Percentiles rank a stretch among this genome's conserved stretches.
Evolutionary conservation across 2,797 vertebrate genomes (phyloP).

Genomic region (Pelodytes ibericus): DNA sequence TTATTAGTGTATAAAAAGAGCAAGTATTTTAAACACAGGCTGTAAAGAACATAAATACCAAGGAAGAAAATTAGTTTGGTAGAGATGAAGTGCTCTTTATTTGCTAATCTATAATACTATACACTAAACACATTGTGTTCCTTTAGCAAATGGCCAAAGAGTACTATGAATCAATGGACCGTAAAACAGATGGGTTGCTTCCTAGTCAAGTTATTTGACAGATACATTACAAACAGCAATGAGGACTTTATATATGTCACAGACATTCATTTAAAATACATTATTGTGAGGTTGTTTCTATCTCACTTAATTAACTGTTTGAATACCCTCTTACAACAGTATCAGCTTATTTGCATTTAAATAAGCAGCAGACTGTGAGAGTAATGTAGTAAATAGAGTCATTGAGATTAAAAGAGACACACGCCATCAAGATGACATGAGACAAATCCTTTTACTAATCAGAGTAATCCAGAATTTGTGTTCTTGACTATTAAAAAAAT

Average conservation of each 20-base stretch:
- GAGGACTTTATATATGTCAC: background rate
- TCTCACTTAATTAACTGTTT: no score
- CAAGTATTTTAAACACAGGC: background rate
- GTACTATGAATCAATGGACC: constrained; percentile 13
- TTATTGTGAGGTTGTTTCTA: no score
- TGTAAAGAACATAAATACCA: background rate
- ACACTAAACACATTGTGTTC: background rate
- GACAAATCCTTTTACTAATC: no score
- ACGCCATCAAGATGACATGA: no score
- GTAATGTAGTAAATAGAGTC: no score
- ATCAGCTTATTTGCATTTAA: no score
- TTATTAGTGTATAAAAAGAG: constrained; percentile 1
- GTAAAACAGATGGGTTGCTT: constrained; percentile 7
- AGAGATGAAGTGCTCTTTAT: background rate
- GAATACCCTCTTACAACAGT: no score
- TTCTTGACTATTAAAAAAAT: no score
- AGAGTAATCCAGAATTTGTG: no score
- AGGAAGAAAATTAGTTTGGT: background rate
- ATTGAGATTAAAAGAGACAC: no score
- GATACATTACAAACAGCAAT: constrained; percentile 17
- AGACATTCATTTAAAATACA: constrained; percentile 25
- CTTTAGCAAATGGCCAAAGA: background rate
- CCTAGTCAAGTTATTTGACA: constrained; percentile 13
- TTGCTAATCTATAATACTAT: background rate
- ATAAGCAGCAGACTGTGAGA: no score